phyloP scores from a whole-genome alignment of 2,797 vertebrate species.

The Hemibagrus guttatus region DNA sequence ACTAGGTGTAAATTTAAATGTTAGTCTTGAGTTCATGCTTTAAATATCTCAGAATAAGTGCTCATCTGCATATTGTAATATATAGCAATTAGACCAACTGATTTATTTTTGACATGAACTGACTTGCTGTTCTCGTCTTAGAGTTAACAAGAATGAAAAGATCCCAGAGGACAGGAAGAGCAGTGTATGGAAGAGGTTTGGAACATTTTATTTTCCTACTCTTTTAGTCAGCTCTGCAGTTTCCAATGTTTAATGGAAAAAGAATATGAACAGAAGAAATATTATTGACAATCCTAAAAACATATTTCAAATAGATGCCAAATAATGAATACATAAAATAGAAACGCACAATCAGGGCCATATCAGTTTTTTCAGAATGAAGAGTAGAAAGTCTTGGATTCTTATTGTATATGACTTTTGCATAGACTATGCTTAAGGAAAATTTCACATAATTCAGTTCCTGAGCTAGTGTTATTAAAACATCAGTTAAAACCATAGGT shows the following conservation, averaged over 20 bases:
- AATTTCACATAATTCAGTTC: background rate
- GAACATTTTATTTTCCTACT: background rate
- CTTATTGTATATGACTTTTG: background rate
- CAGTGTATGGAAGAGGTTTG: conserved; percentile 76
- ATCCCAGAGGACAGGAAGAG: conserved; percentile 67
- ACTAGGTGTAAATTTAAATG: background rate
- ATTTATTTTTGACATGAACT: background rate
- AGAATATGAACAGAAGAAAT: background rate
- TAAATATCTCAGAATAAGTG: background rate
- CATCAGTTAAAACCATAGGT: background rate
- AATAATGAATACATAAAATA: background rate
- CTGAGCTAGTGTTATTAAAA: background rate
- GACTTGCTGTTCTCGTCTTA: background rate
- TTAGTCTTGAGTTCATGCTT: background rate
- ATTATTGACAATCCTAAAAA: background rate
- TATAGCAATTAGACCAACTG: background rate
- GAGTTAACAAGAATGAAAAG: conserved; percentile 70
- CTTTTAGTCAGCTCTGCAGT: background rate
- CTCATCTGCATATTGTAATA: background rate
- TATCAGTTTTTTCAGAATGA: background rate
- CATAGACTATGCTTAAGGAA: background rate
- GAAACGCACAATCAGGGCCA: background rate
- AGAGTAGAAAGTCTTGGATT: background rate
- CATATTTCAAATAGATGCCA: background rate
- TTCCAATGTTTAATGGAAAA: background rate